Evolutionary conservation across 1,140 invertebrate species (phyloP), one percentile per base, ranked within the genome.

Genomic region (Hypsibius dujardini): DNA sequence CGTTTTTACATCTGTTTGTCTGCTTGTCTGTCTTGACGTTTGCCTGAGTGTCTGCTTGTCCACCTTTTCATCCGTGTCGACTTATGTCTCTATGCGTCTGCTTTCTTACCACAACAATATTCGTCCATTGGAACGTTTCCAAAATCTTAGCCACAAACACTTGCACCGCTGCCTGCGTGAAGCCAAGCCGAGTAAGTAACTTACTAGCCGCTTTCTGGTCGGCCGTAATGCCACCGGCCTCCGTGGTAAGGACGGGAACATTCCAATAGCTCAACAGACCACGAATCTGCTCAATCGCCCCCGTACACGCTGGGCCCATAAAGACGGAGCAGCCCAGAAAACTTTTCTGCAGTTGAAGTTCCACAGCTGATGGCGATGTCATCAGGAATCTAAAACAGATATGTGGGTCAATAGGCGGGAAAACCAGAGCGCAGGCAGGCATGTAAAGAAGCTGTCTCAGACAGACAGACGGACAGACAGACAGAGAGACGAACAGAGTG

Each of bases 271-370:
- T 56, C 50, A 56, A n/a, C 50, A 56, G 50, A 56, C 50, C 50
- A 7, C 50, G 50, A 56, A 56, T 56, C n/a, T 56, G 50, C n/a
- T 56, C 50, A n/a, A 56, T n/a, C 50, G 50, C 7, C 7, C 7
- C 50, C 50, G 50, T 56, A 56, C 50, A 56, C 50, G 50, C 50
- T 56, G 50, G 50, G 7, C 50, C 50, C 50, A 56, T 56, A n/a
- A 56, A 56, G 50, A 56, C 50, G 7, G 50, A 56, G n/a, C 50
- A 56, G 50, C 50, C 50, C 7, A 56, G n/a, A 7, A n/a, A 56
- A n/a, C 50, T 56, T 56, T 56, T 56, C 50, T n/a, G 50, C 50
- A 56, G 7, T 7, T 56, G 7, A 7, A 56, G 50, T 56, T 56
- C 50, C 50, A 56, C 50, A 7, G 50, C 50, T 7, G 50, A 7